These are phyloP conservation scores for Ormyrus thymus DNA, from an alignment of 2,888 invertebrate species.

Conservation along the genomic window DNA sequence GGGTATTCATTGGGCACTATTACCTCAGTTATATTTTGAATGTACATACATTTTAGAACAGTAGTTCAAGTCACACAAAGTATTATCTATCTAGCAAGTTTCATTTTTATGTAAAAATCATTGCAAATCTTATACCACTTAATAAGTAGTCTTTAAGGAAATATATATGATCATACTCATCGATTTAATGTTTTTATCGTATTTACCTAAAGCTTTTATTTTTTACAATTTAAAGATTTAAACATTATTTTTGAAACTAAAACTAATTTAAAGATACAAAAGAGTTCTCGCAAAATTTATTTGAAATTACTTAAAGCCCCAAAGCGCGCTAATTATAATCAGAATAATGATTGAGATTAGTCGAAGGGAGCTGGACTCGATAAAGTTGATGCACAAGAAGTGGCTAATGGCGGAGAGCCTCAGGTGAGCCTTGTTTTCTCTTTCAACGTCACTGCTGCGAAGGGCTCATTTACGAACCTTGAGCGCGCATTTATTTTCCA, in stretches of 20 bases:
- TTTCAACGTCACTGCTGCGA: conserved; percentile 36
- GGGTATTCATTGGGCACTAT: conserved; percentile 48
- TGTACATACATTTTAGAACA: conserved; percentile 26
- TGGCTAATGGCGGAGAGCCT: conserved; percentile 70
- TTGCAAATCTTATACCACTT: conserved; percentile 1
- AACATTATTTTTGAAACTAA: too few relatives aligned
- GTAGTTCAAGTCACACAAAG: conserved; percentile 18
- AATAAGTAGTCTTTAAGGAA: neutral
- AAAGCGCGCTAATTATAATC: conserved; percentile 17
- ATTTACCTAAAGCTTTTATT: too few relatives aligned
- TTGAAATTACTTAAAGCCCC: neutral
- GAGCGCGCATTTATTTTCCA: conserved; percentile 68
- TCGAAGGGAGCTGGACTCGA: conserved; percentile 71
- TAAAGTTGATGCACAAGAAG: conserved; percentile 68
- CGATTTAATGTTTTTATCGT: too few relatives aligned
- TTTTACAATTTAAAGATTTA: too few relatives aligned
- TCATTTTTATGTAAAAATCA: conserved; percentile 20
- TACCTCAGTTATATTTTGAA: conserved; percentile 26
- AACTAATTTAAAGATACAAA: neutral
- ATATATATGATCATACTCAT: neutral
- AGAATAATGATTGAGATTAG: conserved; percentile 30
- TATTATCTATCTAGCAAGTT: neutral
- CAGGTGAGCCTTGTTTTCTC: conserved; percentile 71
- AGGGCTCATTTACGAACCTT: conserved; percentile 33
- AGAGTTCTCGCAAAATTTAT: conserved; percentile 1